Conservation (phyloP, 1,140 invertebrate genomes). For the Temnothorax longispinosus region DNA sequence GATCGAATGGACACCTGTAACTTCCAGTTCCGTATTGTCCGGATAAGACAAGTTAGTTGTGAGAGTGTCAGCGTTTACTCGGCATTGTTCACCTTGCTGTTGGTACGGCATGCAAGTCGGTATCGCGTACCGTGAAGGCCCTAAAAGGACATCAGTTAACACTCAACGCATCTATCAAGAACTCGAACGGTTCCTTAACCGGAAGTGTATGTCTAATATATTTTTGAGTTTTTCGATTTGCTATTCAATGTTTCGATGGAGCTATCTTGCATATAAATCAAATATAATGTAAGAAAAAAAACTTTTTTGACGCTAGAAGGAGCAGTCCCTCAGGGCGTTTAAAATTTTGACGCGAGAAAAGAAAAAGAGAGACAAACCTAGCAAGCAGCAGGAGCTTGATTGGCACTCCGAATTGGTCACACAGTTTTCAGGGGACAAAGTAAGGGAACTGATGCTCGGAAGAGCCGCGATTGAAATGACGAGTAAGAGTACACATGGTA, state of each 20-base stretch:
- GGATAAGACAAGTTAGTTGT: constrained; percentile 71
- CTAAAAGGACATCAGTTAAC: constrained; percentile 49
- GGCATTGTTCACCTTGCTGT: constrained; percentile 68
- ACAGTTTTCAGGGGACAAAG: constrained; percentile 44
- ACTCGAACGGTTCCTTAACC: neutral
- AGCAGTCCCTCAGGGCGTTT: neutral
- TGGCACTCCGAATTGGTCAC: constrained; percentile 58
- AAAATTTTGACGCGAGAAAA: neutral
- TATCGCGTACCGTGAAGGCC: constrained; percentile 64
- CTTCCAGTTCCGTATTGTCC: constrained; percentile 56
- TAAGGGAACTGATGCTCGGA: neutral
- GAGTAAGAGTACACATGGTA: neutral
- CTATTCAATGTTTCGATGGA: neutral
- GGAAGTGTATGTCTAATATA: neutral
- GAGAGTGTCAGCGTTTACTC: constrained; percentile 54
- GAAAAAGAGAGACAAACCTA: constrained; percentile 56
- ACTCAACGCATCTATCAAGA: neutral
- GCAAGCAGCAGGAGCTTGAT: constrained; percentile 59
- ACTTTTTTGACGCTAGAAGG: neutral
- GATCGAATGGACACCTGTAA: constrained; percentile 70
- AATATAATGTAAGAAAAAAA: too few species aligned
- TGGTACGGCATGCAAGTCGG: constrained; percentile 70
- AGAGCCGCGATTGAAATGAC: neutral
- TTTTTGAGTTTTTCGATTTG: neutral
- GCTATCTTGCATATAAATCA: neutral